Evolutionary conservation across 2,797 vertebrate genomes (phyloP), one percentile per base, ranked within the genome.

Genomic region (Salmo trutta): DNA sequence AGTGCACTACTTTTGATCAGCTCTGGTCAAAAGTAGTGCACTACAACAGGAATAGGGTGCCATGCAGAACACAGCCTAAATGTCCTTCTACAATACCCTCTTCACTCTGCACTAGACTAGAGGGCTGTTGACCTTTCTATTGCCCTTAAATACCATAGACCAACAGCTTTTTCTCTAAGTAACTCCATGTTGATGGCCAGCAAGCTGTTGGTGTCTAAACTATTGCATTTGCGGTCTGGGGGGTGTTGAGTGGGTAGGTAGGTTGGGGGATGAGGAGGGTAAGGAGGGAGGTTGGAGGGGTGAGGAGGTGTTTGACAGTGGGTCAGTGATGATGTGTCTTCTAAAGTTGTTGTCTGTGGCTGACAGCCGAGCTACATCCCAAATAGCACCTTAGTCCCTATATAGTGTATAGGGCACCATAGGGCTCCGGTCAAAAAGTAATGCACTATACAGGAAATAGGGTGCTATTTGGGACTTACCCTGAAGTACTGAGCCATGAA

Each of bases 241-340:
- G 3, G 41, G 41, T 47, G 41, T 8, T 47, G 59, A 59, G 72
- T 62, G 68, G 65, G 68, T 77, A 65, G 36, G 27, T 67, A 36
- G 27, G 70, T 73, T 24, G 53, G 31, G 62, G 52, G 19, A n/a
- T 47, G 77, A 27, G 17, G 74, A 81, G 77, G 59, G 76, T 73
- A 80, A 67, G 52, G 31, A 19, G 21, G 1, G 62, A 71, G 21
- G 52, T 27, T 33, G 36, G 73, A n/a, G 27, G 66, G 41, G 65
- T 29, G 64, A 80, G 70, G 33, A 85, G 69, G 3, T 75, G 78
- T 83, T 84, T 77, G 82, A 86, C 86, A 85, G 79, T 84, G 93
- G 93, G 93, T 95, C 88, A 91, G 78, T 89, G 88, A 91, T 84
- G 90, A 93, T 85, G 85, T 69, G 82, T 92, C 88, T 89, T 82